Evolutionary conservation across 2,797 vertebrate species (phyloP).

Genomic region (Cercopithecus mitis): DNA sequence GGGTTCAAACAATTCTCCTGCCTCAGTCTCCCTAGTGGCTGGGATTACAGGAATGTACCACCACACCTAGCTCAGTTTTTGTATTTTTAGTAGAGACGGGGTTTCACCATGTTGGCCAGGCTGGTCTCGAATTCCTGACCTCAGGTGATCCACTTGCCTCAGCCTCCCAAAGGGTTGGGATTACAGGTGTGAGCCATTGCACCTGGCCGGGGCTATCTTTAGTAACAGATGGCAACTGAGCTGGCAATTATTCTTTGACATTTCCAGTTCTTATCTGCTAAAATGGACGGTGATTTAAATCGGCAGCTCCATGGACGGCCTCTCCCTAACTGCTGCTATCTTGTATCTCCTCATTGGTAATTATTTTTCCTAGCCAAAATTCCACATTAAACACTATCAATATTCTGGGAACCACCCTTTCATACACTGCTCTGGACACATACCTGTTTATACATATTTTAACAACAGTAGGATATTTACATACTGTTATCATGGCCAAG

Average conservation of each 20-base stretch:
- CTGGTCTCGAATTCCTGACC: background rate
- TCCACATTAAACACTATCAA: background rate
- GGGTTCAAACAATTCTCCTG: too few relatives aligned
- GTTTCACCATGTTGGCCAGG: background rate
- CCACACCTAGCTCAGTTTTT: background rate
- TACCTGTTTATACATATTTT: background rate
- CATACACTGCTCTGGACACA: background rate
- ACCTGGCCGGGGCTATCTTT: background rate
- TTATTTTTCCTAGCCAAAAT: background rate
- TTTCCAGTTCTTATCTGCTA: background rate
- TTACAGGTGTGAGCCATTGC: background rate
- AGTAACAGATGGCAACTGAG: background rate
- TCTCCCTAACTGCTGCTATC: background rate
- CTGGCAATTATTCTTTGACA: background rate
- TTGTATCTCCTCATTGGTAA: background rate
- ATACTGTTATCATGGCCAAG: background rate
- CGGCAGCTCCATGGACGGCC: background rate
- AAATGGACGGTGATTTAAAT: background rate
- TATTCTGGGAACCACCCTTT: background rate
- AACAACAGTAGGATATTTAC: conserved; percentile 29
- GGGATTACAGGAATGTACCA: too few relatives aligned
- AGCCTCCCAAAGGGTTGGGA: background rate
- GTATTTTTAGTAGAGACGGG: background rate
- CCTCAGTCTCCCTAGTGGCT: too few relatives aligned
- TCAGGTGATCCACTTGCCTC: background rate